Evolutionary conservation across 2,113 vertebrate species (phyloP).

Genomic region (Strix uralensis): DNA sequence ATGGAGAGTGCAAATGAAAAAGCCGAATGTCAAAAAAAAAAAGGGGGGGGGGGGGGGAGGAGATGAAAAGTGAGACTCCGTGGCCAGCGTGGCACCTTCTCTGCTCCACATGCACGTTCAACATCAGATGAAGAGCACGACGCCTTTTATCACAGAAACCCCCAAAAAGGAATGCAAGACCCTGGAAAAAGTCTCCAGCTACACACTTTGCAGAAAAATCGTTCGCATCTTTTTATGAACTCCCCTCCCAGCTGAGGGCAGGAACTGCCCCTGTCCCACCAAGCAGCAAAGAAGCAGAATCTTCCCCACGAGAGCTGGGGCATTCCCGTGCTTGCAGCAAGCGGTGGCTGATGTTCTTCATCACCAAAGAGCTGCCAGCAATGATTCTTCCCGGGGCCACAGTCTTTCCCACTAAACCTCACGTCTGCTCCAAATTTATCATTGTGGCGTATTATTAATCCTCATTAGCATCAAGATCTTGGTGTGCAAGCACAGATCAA

Average conservation of each 20-base stretch:
- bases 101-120: background rate
- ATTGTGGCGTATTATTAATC: background rate
- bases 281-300: background rate
- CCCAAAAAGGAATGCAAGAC: background rate
- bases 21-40: background rate
- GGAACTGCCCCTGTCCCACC: background rate
- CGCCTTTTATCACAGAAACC: background rate
- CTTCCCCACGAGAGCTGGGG: background rate
- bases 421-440: background rate
- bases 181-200: background rate
- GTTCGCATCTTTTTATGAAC: too few relatives aligned
- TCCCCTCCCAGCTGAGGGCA: background rate
- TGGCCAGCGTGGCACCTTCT: background rate
- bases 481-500: background rate
- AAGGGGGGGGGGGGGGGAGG: too few relatives aligned
- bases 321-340: rapidly evolving
- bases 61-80: background rate
- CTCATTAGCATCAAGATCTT: background rate
- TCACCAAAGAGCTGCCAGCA: background rate
- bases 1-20: background rate
- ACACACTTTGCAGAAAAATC: background rate
- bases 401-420: background rate
- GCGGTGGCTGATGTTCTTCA: background rate
- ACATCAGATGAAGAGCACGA: rapidly evolving
- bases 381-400: background rate